Conservation (phyloP, 2,888 invertebrate genomes). For the Odontocolon sp. region DNA sequence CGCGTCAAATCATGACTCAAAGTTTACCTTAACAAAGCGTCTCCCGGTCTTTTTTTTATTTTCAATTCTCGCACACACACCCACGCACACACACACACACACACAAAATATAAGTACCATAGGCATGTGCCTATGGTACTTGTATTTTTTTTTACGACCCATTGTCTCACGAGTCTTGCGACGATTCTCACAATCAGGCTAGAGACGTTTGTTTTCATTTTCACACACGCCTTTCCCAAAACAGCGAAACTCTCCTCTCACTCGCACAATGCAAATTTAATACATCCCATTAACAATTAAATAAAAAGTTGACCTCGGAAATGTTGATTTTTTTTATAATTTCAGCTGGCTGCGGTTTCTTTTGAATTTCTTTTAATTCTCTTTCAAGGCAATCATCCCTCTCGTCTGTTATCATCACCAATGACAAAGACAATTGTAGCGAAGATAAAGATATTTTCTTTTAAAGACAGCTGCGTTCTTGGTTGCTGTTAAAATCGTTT, state of each 20-base stretch:
- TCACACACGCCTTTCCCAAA: conserved; percentile 53
- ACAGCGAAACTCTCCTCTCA: background rate
- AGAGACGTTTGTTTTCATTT: conserved; percentile 44
- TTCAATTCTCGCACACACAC: conserved; percentile 1
- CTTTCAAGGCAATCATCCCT: too few relatives aligned
- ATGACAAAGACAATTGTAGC: too few relatives aligned
- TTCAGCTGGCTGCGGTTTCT: too few relatives aligned
- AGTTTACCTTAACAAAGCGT: conserved; percentile 51
- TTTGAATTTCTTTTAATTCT: too few relatives aligned
- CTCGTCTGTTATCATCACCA: too few relatives aligned
- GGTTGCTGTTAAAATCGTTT: background rate
- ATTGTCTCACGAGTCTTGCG: conserved; percentile 41
- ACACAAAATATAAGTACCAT: background rate
- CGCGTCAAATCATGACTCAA: background rate
- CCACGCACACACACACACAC: background rate
- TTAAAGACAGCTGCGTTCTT: background rate
- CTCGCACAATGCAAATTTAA: background rate
- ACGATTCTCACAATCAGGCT: conserved; percentile 38
- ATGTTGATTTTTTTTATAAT: too few relatives aligned
- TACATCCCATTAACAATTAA: too few relatives aligned
- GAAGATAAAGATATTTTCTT: too few relatives aligned
- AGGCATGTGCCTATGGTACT: conserved; percentile 21
- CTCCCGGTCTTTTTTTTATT: conserved; percentile 50
- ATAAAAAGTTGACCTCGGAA: too few relatives aligned
- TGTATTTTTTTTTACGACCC: conserved; percentile 23